Conservation (phyloP, 2,797 vertebrate species). For the Anguilla marmorata region DNA sequence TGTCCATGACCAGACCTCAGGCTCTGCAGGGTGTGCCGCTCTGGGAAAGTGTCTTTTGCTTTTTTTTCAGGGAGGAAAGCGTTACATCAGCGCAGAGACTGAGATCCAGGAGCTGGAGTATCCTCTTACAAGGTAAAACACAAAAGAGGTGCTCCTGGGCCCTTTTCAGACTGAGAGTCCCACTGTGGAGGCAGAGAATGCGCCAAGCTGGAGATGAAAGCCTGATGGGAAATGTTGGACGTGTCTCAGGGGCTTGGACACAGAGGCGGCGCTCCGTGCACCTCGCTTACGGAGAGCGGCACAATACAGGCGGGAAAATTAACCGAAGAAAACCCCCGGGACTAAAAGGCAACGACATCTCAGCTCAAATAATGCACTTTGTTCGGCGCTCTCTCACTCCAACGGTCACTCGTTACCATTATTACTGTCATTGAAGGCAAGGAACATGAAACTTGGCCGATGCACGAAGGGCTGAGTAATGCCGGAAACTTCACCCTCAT, state of each 20-base stretch:
- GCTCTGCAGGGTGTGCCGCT: background rate
- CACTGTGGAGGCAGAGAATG: slow-evolving; percentile 65
- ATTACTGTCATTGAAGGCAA: slow-evolving; percentile 14
- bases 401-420: slow-evolving; percentile 26
- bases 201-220: slow-evolving; percentile 66
- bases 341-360: slow-evolving; percentile 17
- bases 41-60: background rate
- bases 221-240: slow-evolving; percentile 49
- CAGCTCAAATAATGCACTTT: slow-evolving; percentile 17
- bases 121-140: slow-evolving; percentile 78
- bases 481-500: slow-evolving; percentile 16
- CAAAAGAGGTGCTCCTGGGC: slow-evolving; percentile 59
- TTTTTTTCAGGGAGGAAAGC: slow-evolving; percentile 21
- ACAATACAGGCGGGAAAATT: slow-evolving; percentile 29
- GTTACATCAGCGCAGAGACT: slow-evolving; percentile 40
- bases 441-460: slow-evolving; percentile 27
- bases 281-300: slow-evolving; percentile 27
- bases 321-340: background rate
- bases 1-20: background rate
- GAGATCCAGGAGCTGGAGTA: slow-evolving; percentile 60
- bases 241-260: slow-evolving; percentile 56
- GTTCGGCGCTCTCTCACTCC: background rate
- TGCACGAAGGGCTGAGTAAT: background rate
- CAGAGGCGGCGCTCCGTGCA: slow-evolving; percentile 28
- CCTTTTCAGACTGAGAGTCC: slow-evolving; percentile 65